Conservation (phyloP, 2,797 vertebrate genomes). For the Onychomys torridus region DNA sequence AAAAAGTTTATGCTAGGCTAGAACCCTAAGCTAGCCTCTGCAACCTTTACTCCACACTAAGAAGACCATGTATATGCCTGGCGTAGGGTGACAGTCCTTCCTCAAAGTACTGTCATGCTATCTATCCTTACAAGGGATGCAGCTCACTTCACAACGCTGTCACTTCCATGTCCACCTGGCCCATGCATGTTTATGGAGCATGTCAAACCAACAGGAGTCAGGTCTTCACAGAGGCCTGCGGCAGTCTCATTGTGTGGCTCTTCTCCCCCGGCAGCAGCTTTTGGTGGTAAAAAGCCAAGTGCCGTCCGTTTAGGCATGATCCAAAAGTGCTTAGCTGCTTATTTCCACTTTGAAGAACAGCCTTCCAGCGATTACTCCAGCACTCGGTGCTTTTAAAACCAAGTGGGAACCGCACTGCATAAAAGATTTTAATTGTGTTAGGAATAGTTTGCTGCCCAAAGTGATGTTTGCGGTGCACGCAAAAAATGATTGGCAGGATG, state of each 20-base stretch:
- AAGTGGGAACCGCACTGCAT: conserved; percentile 47
- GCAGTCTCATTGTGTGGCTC: neutral
- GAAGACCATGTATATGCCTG: neutral
- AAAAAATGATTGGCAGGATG: neutral
- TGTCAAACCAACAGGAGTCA: neutral
- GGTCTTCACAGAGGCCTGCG: neutral
- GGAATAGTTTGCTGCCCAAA: conserved; percentile 60
- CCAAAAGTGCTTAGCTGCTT: conserved; percentile 67
- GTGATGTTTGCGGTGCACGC: neutral
- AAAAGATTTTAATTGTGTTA: conserved; percentile 63
- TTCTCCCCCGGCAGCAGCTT: neutral
- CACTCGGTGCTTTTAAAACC: conserved; percentile 55
- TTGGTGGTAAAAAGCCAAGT: conserved; percentile 19
- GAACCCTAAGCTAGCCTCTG: neutral
- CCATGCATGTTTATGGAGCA: neutral
- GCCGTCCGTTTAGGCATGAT: conserved; percentile 20
- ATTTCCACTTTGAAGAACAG: conserved; percentile 65
- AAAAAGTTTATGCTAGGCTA: neutral
- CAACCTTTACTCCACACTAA: neutral
- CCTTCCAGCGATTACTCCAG: conserved; percentile 62
- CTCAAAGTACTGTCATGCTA: neutral
- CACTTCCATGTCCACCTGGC: neutral
- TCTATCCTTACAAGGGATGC: neutral
- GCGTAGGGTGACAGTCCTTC: neutral
- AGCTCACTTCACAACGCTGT: neutral